Conservation (phyloP, 2,113 vertebrate species). For the Aythya baeri region DNA sequence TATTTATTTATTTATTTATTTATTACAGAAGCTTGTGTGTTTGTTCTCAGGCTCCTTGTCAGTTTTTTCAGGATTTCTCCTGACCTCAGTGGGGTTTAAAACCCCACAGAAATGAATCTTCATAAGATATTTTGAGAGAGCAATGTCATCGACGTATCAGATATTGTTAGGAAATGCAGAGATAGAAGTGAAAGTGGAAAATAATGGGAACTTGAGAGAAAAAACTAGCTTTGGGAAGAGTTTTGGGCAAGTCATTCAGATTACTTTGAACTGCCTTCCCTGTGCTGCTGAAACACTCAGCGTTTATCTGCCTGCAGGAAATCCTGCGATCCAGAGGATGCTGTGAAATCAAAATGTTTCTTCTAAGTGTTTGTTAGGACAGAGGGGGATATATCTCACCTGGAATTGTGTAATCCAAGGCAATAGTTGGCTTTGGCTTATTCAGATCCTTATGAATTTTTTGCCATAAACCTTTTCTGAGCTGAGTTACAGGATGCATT, state of each 20-base stretch:
- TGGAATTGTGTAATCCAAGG: constrained; percentile 8
- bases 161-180: background rate
- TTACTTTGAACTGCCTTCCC: background rate
- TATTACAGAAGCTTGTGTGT: background rate
- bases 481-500: background rate
- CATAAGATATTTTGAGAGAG: background rate
- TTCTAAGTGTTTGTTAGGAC: background rate
- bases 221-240: background rate
- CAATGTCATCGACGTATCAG: background rate
- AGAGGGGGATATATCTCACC: background rate
- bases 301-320: background rate
- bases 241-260: background rate
- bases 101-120: background rate
- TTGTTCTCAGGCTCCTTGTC: background rate
- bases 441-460: background rate
- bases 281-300: background rate
- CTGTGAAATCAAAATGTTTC: background rate
- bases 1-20: too few species aligned
- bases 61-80: background rate
- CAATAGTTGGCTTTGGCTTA: constrained; percentile 9
- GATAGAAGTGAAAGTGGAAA: background rate
- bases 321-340: background rate
- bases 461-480: background rate
- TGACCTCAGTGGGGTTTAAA: background rate
- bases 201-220: background rate